A percentile compares a stretch with the other conserved stretches of the same genome.
Evolutionary conservation across 2,888 invertebrate species (phyloP).

Genomic region (Archips xylosteana): DNA sequence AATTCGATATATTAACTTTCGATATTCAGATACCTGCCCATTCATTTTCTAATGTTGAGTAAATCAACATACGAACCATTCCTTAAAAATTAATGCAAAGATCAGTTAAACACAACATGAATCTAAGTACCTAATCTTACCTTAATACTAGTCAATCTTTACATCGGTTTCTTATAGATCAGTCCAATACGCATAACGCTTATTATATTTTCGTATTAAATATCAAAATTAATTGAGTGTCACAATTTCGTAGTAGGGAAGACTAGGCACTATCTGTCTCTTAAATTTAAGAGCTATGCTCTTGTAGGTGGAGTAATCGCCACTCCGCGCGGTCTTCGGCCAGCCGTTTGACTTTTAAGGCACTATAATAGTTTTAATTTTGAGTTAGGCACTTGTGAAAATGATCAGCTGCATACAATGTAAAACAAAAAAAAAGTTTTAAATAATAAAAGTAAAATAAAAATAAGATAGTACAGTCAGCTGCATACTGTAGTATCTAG

Average conservation of each 20-base stretch:
- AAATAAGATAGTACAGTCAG: too few relatives aligned
- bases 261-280: not conserved
- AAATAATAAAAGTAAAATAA: too few relatives aligned
- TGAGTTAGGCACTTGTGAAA: too few relatives aligned
- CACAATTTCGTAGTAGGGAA: not conserved
- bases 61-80: not conserved
- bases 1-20: too few relatives aligned
- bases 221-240: not conserved
- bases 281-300: too few relatives aligned
- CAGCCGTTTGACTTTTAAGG: too few relatives aligned
- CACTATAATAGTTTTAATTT: too few relatives aligned
- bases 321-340: too few relatives aligned
- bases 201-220: not conserved
- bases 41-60: not conserved
- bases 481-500: too few relatives aligned
- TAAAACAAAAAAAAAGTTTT: too few relatives aligned
- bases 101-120: not conserved
- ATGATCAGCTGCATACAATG: too few relatives aligned
- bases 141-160: not conserved
- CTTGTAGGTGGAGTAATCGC: too few relatives aligned
- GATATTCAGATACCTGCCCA: not conserved
- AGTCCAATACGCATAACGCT: not conserved
- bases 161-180: not conserved
- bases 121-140: not conserved
- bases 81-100: not conserved